A percentile compares a stretch with the other conserved stretches of the same genome.
These are phyloP conservation scores for Zeuzera pyrina DNA, from an alignment of 2,888 invertebrate genomes.

Conservation along the genomic window DNA sequence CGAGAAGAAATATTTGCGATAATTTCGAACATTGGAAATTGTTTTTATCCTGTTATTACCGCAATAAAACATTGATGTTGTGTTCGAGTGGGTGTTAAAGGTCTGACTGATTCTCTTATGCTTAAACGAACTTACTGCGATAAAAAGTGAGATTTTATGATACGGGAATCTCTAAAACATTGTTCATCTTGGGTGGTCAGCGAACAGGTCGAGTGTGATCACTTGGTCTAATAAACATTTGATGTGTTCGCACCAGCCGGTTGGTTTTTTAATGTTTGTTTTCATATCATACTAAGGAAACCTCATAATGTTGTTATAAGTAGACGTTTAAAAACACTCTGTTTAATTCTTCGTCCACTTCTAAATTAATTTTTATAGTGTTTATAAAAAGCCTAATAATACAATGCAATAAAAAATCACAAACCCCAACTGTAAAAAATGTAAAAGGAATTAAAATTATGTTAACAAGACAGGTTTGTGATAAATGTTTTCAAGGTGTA, in stretches of 20 bases:
- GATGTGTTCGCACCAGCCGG: conserved; percentile 43
- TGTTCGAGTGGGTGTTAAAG: conserved; percentile 53
- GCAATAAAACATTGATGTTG: conserved; percentile 37
- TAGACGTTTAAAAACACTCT: too few relatives aligned
- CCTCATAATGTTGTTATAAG: conserved; percentile 23
- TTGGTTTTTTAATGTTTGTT: conserved; percentile 42
- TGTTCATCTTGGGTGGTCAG: conserved; percentile 68
- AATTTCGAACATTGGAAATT: too few relatives aligned
- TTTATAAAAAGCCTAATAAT: too few relatives aligned
- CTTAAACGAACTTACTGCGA: conserved; percentile 42
- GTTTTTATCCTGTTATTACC: too few relatives aligned
- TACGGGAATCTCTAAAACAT: conserved; percentile 56
- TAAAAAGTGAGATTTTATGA: conserved; percentile 68
- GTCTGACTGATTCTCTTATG: conserved; percentile 48
- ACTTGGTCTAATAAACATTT: conserved; percentile 56
- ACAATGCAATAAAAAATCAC: too few relatives aligned
- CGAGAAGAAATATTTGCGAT: too few relatives aligned
- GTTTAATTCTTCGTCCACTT: too few relatives aligned
- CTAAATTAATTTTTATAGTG: too few relatives aligned
- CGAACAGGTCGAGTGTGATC: conserved; percentile 41
- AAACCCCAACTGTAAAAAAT: too few relatives aligned
- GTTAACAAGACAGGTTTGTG: too few relatives aligned
- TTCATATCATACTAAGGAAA: conserved; percentile 42
- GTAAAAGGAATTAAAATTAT: too few relatives aligned
- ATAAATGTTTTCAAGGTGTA: too few relatives aligned